phyloP scores from a whole-genome alignment of 2,888 invertebrate genomes.

The Philopedon plagiatum region DNA sequence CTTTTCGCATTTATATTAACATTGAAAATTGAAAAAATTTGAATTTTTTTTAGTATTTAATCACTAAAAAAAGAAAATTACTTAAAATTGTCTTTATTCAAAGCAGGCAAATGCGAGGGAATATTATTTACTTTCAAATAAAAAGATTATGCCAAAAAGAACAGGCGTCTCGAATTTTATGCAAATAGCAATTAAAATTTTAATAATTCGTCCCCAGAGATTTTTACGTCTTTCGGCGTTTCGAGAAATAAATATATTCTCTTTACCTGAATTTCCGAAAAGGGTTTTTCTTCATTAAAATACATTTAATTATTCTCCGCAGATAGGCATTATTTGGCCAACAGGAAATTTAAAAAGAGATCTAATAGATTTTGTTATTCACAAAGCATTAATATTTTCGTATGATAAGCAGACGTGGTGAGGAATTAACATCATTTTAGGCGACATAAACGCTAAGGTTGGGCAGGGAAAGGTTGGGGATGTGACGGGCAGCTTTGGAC shows the following conservation, averaged over 20 bases:
- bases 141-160: slow-evolving; percentile 7
- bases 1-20: too few species aligned
- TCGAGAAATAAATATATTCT: background rate
- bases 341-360: too few species aligned
- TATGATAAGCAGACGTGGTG: too few species aligned
- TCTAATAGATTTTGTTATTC: too few species aligned
- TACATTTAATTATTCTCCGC: background rate
- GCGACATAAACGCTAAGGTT: slow-evolving; percentile 23
- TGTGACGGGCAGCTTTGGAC: slow-evolving; percentile 6
- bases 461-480: slow-evolving; percentile 12
- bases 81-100: background rate
- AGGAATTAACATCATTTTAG: background rate
- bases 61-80: background rate
- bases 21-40: background rate
- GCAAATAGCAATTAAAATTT: slow-evolving; percentile 9
- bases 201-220: slow-evolving; percentile 7
- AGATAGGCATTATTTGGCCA: too few species aligned
- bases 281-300: background rate
- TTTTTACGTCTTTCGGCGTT: background rate
- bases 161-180: background rate
- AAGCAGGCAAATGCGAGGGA: background rate
- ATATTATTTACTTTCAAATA: slow-evolving; percentile 5
- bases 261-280: background rate
- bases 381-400: too few species aligned
- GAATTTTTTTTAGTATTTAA: background rate